Evolutionary conservation across 2,113 vertebrate species (phyloP), one percentile per base, ranked within the genome.

Genomic region (Xiphophorus hellerii): DNA sequence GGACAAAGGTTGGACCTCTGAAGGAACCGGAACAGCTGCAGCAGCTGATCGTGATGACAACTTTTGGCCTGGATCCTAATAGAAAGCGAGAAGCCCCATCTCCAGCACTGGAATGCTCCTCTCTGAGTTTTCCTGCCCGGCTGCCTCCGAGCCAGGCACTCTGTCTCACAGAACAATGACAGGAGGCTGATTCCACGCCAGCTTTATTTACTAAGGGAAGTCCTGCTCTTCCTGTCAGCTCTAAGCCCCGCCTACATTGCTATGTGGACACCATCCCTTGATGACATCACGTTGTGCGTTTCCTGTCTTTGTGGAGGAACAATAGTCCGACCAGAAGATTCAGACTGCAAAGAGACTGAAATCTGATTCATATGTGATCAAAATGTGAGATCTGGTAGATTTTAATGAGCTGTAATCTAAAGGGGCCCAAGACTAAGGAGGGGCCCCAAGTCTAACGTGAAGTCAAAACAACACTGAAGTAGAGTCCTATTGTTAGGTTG

Each of bases 191-290:
- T 77, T 65, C 67, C 80, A 71, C 80, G 25, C 1, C 75, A 58
- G 83, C 60, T 76, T 60, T 88, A 75, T 92, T 90, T 84, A 84
- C 28, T 54, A 48, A 88, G 73, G 90, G 87, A 92, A 88, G 60
- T 58, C 76, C 84, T 71, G 78, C 69, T 69, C 82, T 89, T 92
- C 90, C 90, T 88, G 77, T 83, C 73, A 61, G 73, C 64, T 66
- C 1, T 3, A 78, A 75, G 62, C 25, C 62, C 78, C 76, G 0
- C 84, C 88, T 65, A 62, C 72, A 44, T 0, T 1, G 62, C 13
- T 0, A 0, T 9, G 3, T 20, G 37, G 62, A 48, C 74, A 11
- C 80, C 82, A 44, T 81, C 84, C 74, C 35, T 37, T 11, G 0
- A 3, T 77, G 78, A 84, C 81, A 84, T 82, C 72, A 68, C 77